These are phyloP conservation scores for Drosophila ogumai DNA, from an alignment of 1,140 invertebrate genomes.

Conservation along the genomic window DNA sequence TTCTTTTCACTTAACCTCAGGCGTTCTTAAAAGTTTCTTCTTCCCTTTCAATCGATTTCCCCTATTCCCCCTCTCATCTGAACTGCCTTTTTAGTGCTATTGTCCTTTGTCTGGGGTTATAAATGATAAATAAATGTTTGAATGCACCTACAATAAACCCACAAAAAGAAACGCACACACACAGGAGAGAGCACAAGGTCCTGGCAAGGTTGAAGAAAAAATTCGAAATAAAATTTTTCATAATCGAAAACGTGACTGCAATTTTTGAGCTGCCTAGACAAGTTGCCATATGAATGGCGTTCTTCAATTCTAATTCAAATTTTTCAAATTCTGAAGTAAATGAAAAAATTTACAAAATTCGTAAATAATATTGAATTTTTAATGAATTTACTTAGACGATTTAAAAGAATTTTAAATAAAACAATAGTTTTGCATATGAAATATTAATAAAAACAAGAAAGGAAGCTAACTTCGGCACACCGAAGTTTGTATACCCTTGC, in stretches of 20 bases:
- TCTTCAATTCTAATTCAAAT: slow-evolving; percentile 23
- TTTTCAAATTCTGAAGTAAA: neutral
- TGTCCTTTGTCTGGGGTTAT: slow-evolving; percentile 33
- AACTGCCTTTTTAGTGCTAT: neutral
- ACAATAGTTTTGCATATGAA: too few species aligned
- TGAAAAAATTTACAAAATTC: neutral
- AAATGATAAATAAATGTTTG: slow-evolving; percentile 68
- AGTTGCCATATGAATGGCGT: slow-evolving; percentile 14
- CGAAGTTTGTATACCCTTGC: too few species aligned
- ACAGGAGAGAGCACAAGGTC: slow-evolving; percentile 6
- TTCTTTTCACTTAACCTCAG: neutral
- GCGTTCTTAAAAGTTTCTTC: neutral
- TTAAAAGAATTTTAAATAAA: too few species aligned
- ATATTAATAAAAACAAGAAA: too few species aligned
- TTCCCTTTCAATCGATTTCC: too few species aligned
- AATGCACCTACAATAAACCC: slow-evolving; percentile 48
- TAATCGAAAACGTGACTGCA: slow-evolving; percentile 83
- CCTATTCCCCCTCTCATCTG: neutral
- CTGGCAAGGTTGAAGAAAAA: slow-evolving; percentile 14
- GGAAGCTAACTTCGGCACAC: too few species aligned
- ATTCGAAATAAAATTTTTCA: slow-evolving; percentile 79
- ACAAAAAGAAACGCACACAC: slow-evolving; percentile 11
- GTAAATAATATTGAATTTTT: neutral
- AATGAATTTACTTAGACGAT: neutral
- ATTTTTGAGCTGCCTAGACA: slow-evolving; percentile 63